Evolutionary conservation across 2,888 invertebrate species (phyloP), one percentile per base, ranked within the genome.

Genomic region (Drosophila quinaria): DNA sequence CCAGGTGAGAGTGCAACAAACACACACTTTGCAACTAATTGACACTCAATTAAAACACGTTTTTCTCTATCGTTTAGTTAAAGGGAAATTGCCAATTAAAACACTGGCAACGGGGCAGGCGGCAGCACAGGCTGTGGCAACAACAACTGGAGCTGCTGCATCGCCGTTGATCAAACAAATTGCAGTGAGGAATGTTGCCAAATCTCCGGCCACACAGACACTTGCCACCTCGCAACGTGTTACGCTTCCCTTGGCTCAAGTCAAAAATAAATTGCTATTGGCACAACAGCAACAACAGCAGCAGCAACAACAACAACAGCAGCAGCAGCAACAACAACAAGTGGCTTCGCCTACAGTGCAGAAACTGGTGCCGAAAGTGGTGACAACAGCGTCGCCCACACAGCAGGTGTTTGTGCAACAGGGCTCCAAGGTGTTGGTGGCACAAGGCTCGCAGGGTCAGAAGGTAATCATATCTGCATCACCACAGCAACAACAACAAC

Each of bases 401-500:
- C 92, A 92, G 58, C 93, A 93, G 64, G 74, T 93, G 8, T 86
- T 93, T 64, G 91, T 91, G 4, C 92, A 92, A 58, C 80, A 91
- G 0, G 90, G 91, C 1, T 92, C 93, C 60, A 93, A 93, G 60
- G 77, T 93, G 59, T 63, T 93, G 19, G 88, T 93, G 13, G 90
- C 92, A 1, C 92, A 92, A 69, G 92, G 91, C 55, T 81, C 91
- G 3, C 92, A 93, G 68, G 92, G 92, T 1, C 93, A 93, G 74
- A 93, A 93, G 73, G 91, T 93, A n/a, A 80, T 93, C 11, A 91
- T 93, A 71, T 91, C 91, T 13, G 71, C 92, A 10, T 73, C 91
- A 25, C 54, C 75, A 1, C 72, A 46, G 17, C 80, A 73, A 37
- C 90, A 83, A 46, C 65, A 78, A 50, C 76, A 79, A 39, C 66